Conservation (phyloP, 2,888 invertebrate species). For the Odontomyia ornata region DNA sequence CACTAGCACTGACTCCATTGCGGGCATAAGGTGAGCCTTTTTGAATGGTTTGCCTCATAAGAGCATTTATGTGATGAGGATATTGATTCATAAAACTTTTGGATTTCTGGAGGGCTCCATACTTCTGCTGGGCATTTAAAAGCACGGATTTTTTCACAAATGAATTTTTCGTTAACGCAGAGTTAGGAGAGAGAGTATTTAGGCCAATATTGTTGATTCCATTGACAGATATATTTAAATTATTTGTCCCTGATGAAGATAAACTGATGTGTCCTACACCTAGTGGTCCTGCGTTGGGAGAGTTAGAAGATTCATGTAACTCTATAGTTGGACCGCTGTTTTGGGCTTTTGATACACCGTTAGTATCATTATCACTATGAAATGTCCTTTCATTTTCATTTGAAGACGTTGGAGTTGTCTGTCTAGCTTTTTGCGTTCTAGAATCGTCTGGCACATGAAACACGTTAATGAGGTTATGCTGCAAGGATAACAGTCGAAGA, state of each 20-base stretch:
- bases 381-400: constrained; percentile 17
- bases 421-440: not conserved
- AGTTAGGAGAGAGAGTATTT: not conserved
- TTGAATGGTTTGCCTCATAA: constrained; percentile 56
- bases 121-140: constrained; percentile 50
- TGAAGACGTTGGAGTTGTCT: not conserved
- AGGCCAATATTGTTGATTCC: not conserved
- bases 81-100: constrained; percentile 61
- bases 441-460: constrained; percentile 62
- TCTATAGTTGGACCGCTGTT: not conserved
- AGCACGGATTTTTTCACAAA: constrained; percentile 50
- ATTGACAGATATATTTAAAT: not conserved
- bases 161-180: constrained; percentile 18
- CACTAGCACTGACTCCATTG: not conserved
- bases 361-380: not conserved
- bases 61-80: constrained; percentile 56
- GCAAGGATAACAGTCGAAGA: constrained; percentile 84
- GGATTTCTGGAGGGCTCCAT: constrained; percentile 57
- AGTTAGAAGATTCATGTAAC: constrained; percentile 3
- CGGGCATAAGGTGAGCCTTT: constrained; percentile 28
- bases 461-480: constrained; percentile 85
- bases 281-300: constrained; percentile 35
- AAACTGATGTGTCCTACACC: not conserved
- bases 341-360: not conserved
- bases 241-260: constrained; percentile 33